phyloP scores from a whole-genome alignment of 2,113 vertebrate genomes.

The Pterocles burchelli region DNA sequence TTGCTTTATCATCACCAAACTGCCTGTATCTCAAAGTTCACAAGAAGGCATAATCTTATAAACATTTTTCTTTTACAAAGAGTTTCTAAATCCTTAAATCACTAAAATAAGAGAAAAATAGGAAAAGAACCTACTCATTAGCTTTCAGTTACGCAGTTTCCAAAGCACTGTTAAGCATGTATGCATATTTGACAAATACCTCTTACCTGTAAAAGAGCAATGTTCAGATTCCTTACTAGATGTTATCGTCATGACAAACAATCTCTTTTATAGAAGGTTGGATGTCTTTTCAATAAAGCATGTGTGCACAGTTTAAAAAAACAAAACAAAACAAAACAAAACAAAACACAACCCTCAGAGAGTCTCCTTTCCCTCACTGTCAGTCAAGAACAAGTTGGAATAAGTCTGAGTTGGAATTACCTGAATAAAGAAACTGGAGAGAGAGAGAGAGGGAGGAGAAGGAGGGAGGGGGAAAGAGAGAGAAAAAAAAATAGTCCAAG shows the following conservation, averaged over 20 bases:
- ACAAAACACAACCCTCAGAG: neutral
- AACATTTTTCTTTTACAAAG: slow-evolving; percentile 22
- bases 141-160: slow-evolving; percentile 32
- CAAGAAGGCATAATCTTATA: slow-evolving; percentile 42
- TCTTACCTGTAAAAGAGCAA: slow-evolving; percentile 76
- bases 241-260: slow-evolving; percentile 58
- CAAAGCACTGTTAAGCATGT: slow-evolving; percentile 11
- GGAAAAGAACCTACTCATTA: slow-evolving; percentile 17
- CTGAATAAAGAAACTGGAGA: slow-evolving; percentile 70
- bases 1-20: slow-evolving; percentile 27
- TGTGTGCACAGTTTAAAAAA: neutral
- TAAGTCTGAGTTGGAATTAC: slow-evolving; percentile 80
- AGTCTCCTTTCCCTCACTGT: slow-evolving; percentile 61
- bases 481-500: slow-evolving; percentile 61
- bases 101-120: slow-evolving; percentile 12
- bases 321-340: neutral
- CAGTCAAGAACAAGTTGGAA: slow-evolving; percentile 80
- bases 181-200: slow-evolving; percentile 34
- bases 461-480: slow-evolving; percentile 15
- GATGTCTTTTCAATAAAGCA: slow-evolving; percentile 46
- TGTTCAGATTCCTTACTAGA: slow-evolving; percentile 61
- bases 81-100: slow-evolving; percentile 22
- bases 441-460: slow-evolving; percentile 50
- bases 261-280: slow-evolving; percentile 31
- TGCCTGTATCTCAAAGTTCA: slow-evolving; percentile 30